phyloP scores from a whole-genome alignment of 2,888 invertebrate genomes.

The Platerodrilus igneus region DNA sequence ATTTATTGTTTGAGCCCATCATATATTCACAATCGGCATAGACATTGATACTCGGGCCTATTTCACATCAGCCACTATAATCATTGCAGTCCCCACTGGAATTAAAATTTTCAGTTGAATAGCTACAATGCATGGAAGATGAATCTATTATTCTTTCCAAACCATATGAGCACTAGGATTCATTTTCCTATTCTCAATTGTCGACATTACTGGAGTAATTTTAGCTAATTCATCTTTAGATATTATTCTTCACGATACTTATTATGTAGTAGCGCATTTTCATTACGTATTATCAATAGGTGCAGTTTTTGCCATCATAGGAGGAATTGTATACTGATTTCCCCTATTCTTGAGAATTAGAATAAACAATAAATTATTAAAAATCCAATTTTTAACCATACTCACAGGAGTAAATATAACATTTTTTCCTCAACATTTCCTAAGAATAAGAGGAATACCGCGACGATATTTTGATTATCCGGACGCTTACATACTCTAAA shows the following conservation, averaged over 20 bases:
- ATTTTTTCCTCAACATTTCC: conserved; percentile 76
- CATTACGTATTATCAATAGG: conserved; percentile 78
- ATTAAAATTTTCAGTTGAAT: conserved; percentile 81
- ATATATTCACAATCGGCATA: conserved; percentile 81
- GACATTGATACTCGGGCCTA: conserved; percentile 80
- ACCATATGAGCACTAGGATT: conserved; percentile 69
- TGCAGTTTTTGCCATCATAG: conserved; percentile 74
- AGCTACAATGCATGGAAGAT: conserved; percentile 63
- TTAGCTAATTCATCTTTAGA: conserved; percentile 73
- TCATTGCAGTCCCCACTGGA: conserved; percentile 81
- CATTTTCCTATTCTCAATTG: conserved; percentile 72
- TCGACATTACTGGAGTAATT: conserved; percentile 65
- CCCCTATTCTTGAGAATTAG: conserved; percentile 61
- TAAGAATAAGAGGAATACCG: conserved; percentile 67
- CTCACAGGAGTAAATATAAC: conserved; percentile 75
- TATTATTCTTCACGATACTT: conserved; percentile 75
- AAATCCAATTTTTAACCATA: conserved; percentile 67
- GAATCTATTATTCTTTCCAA: conserved; percentile 56
- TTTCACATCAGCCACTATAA: conserved; percentile 79
- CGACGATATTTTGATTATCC: conserved; percentile 74
- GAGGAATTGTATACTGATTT: conserved; percentile 67
- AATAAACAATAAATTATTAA: conserved; percentile 57
- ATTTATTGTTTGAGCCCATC: conserved; percentile 81
- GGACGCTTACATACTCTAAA: conserved; percentile 62
- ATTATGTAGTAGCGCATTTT: conserved; percentile 79